phyloP scores from a whole-genome alignment of 2,113 vertebrate species.

The Nibea coibor region DNA sequence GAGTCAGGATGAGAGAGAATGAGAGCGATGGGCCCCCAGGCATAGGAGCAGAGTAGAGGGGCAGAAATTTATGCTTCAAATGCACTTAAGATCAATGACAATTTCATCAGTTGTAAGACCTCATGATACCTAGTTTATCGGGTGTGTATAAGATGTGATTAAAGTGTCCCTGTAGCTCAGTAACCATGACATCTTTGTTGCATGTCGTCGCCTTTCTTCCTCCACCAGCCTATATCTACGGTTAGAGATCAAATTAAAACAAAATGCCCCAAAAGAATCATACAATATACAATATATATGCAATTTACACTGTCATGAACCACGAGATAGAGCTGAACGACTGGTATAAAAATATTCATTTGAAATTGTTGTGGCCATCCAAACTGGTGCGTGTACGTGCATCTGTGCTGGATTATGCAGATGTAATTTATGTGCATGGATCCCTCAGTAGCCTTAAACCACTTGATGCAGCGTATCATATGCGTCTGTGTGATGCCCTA shows the following conservation, averaged over 20 bases:
- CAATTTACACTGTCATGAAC: not conserved
- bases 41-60: constrained; percentile 49
- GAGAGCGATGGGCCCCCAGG: constrained; percentile 70
- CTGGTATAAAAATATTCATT: not conserved
- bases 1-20: constrained; percentile 77
- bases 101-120: constrained; percentile 70
- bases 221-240: constrained; percentile 17
- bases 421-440: constrained; percentile 22
- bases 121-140: constrained; percentile 62
- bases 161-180: constrained; percentile 62
- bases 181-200: constrained; percentile 72
- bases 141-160: constrained; percentile 74
- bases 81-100: constrained; percentile 76
- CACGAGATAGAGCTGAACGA: not conserved
- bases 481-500: not conserved
- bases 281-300: constrained; percentile 14
- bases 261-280: constrained; percentile 17
- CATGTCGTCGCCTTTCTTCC: constrained; percentile 28
- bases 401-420: constrained; percentile 37
- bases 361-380: not conserved
- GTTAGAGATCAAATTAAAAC: constrained; percentile 48
- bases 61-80: constrained; percentile 73
- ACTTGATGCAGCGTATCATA: not conserved
- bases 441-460: constrained; percentile 16
- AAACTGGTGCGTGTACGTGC: not conserved